A percentile compares a stretch with the other conserved stretches of the same genome.
Conservation (phyloP, 2,797 vertebrate genomes). For the Spinibarbus caldwelli region DNA sequence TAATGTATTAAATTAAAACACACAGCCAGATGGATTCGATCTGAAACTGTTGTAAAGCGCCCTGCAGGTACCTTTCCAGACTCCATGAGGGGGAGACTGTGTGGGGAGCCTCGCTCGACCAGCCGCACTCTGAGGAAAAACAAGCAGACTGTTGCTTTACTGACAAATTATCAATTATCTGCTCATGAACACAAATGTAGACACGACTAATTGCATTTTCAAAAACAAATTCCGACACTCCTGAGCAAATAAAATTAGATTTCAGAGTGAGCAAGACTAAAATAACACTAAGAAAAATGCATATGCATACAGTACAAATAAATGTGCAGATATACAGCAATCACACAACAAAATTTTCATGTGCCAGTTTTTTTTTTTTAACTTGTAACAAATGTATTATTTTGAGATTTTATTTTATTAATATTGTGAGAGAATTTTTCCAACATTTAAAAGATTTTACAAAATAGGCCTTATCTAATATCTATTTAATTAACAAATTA, state of each 20-base stretch:
- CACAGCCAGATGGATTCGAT: neutral
- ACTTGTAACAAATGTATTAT: neutral
- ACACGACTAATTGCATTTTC: too few relatives aligned
- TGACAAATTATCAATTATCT: neutral
- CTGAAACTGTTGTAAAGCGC: slow-evolving; percentile 12
- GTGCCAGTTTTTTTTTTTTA: neutral
- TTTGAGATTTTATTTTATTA: neutral
- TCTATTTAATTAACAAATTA: neutral
- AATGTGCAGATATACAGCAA: neutral
- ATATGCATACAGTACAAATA: neutral
- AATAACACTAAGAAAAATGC: neutral
- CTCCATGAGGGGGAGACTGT: slow-evolving; percentile 96
- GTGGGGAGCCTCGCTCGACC: slow-evolving; percentile 95
- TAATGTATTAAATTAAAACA: neutral
- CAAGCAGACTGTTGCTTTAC: slow-evolving; percentile 26
- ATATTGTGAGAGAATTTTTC: neutral
- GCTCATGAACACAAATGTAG: too few relatives aligned
- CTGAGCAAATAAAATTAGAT: too few relatives aligned
- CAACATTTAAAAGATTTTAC: neutral
- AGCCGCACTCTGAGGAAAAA: slow-evolving; percentile 86
- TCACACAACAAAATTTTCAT: neutral
- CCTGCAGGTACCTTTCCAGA: slow-evolving; percentile 93
- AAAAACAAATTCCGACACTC: too few relatives aligned
- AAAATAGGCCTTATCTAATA: neutral
- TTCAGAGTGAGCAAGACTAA: neutral